Conservation (phyloP, 2,113 vertebrate genomes). For the Nycticebus coucang region DNA sequence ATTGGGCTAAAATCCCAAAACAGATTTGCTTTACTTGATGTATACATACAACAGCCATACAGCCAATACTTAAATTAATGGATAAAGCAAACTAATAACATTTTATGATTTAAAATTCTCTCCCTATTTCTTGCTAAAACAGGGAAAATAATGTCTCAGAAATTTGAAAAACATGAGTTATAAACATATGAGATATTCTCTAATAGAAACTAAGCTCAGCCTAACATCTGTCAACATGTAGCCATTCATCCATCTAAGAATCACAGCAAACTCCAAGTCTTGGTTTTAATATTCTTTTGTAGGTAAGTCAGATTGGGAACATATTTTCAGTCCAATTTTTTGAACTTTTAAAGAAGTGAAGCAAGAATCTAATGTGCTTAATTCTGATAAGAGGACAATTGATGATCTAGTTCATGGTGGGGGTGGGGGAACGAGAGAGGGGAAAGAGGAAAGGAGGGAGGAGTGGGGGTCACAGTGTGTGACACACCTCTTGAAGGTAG, state of each 20-base stretch:
- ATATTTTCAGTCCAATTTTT: conserved; percentile 38
- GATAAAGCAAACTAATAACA: neutral
- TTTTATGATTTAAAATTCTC: conserved; percentile 37
- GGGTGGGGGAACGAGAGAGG: no score
- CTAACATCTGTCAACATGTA: neutral
- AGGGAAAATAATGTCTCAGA: conserved; percentile 32
- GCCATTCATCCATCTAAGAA: neutral
- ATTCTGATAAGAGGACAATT: no score
- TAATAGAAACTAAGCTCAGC: neutral
- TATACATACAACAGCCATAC: neutral
- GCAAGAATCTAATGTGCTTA: no score
- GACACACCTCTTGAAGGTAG: no score
- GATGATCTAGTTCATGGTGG: no score
- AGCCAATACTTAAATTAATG: conserved; percentile 26
- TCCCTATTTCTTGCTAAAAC: neutral
- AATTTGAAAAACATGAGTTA: conserved; percentile 5
- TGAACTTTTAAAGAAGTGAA: neutral
- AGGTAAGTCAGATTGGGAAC: conserved; percentile 5
- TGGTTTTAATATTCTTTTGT: conserved; percentile 12
- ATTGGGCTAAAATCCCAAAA: neutral
- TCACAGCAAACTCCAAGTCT: neutral
- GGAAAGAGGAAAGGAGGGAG: no score
- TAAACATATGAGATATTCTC: neutral
- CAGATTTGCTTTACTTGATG: neutral
- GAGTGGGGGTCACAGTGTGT: no score